A percentile compares a stretch with the other conserved stretches of the same genome.
These are phyloP conservation scores for Verasper variegatus DNA, from an alignment of 2,113 vertebrate species.

Conservation along the genomic window DNA sequence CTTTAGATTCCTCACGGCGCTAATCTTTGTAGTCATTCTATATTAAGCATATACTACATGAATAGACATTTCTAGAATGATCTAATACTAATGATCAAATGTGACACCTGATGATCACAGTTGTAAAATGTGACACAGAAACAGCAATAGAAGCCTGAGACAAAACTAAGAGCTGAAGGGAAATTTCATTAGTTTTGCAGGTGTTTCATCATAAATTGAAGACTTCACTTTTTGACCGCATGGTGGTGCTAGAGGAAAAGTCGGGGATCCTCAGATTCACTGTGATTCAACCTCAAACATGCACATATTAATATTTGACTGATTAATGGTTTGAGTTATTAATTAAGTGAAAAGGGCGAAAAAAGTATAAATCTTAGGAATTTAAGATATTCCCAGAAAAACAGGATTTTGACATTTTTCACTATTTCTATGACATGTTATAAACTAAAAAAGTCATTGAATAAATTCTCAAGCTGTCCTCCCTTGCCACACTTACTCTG, in stretches of 20 bases:
- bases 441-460: background rate
- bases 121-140: background rate
- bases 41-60: too few relatives aligned
- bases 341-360: background rate
- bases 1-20: background rate
- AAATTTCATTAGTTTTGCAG: background rate
- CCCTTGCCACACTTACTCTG: slow-evolving; percentile 84
- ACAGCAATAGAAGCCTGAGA: background rate
- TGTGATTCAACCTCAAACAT: too few relatives aligned
- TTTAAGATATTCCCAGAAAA: too few relatives aligned
- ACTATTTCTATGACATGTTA: too few relatives aligned
- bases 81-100: background rate
- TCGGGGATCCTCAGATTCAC: background rate
- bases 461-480: too few relatives aligned
- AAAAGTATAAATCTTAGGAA: background rate
- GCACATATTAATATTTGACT: background rate
- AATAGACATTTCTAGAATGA: background rate
- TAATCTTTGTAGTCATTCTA: too few relatives aligned
- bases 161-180: background rate
- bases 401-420: too few relatives aligned
- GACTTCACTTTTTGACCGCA: background rate
- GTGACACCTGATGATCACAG: background rate
- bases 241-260: slow-evolving; percentile 14
- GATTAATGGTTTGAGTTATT: background rate
- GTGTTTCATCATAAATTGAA: background rate